Conservation (phyloP, 2,888 invertebrate species). For the Drosophila hamatofila region DNA sequence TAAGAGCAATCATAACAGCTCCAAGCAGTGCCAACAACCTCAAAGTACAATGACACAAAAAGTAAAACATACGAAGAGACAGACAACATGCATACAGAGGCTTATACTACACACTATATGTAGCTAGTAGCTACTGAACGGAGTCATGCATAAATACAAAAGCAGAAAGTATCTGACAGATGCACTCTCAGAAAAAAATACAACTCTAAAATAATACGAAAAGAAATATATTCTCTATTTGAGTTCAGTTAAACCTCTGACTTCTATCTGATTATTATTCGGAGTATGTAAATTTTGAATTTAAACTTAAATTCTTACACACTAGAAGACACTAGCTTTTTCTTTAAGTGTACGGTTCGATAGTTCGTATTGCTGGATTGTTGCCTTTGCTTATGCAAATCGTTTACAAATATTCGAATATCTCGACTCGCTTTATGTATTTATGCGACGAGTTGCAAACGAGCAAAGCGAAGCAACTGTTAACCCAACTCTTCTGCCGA, state of each 20-base stretch:
- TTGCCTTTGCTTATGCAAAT: constrained; percentile 64
- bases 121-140: constrained; percentile 27
- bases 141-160: constrained; percentile 57
- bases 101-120: constrained; percentile 8
- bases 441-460: constrained; percentile 52
- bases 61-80: constrained; percentile 8
- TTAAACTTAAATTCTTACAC: neutral
- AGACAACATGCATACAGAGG: neutral
- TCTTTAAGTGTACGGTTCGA: constrained; percentile 7
- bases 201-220: neutral
- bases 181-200: constrained; percentile 25
- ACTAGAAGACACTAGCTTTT: neutral
- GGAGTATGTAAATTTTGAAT: neutral
- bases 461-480: neutral
- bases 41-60: constrained; percentile 37
- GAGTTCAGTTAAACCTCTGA: neutral
- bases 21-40: constrained; percentile 31
- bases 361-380: constrained; percentile 19
- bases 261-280: neutral
- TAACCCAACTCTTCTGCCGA: constrained; percentile 18
- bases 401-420: constrained; percentile 53
- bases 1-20: constrained; percentile 25
- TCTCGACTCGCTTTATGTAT: constrained; percentile 66
- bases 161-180: constrained; percentile 39
- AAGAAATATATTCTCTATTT: neutral